phyloP scores from a whole-genome alignment of 2,888 invertebrate genomes.

The Fabriciana adippe region DNA sequence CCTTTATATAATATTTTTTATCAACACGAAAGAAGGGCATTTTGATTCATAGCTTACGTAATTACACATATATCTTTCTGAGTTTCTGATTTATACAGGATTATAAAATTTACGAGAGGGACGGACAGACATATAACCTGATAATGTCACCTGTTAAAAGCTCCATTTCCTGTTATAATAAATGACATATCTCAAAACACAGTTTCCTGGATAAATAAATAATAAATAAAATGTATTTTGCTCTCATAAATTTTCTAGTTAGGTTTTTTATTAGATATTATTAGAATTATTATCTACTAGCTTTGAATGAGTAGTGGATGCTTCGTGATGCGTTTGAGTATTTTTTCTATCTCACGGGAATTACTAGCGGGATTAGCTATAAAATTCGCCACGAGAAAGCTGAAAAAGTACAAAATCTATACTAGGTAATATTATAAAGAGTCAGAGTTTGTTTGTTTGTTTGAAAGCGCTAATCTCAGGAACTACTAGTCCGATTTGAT shows the following conservation, averaged over 20 bases:
- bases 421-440: too few relatives aligned
- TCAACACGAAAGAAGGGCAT: slow-evolving; percentile 30
- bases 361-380: too few relatives aligned
- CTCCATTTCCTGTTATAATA: neutral
- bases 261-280: too few relatives aligned
- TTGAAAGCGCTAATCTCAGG: too few relatives aligned
- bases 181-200: neutral
- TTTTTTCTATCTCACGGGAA: too few relatives aligned
- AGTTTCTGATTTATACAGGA: slow-evolving; percentile 29
- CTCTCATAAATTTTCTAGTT: neutral
- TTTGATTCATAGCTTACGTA: slow-evolving; percentile 35
- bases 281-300: too few relatives aligned
- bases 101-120: slow-evolving; percentile 21
- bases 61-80: slow-evolving; percentile 36
- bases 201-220: neutral
- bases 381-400: too few relatives aligned
- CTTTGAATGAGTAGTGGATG: too few relatives aligned
- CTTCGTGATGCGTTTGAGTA: too few relatives aligned
- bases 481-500: too few relatives aligned
- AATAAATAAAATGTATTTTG: neutral
- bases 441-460: too few relatives aligned
- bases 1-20: slow-evolving; percentile 37
- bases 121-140: slow-evolving; percentile 25
- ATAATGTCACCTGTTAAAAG: slow-evolving; percentile 19
- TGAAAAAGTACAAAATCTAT: too few relatives aligned